Percentiles rank a stretch among this genome's conserved stretches.
Evolutionary conservation across 1,140 invertebrate genomes (phyloP).

Genomic region (Zaprionus tsacasi): DNA sequence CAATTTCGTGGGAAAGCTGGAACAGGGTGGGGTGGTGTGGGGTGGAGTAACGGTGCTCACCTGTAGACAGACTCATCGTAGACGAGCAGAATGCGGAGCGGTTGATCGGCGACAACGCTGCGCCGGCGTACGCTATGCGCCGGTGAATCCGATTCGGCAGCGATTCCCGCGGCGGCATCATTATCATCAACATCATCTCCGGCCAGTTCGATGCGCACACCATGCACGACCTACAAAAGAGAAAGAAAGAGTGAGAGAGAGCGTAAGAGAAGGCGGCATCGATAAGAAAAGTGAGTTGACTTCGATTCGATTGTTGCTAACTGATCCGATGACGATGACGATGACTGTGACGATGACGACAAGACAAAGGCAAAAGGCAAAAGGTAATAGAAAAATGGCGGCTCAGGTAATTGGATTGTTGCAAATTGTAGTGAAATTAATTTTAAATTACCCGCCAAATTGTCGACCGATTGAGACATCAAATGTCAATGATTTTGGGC

Average conservation of each 20-base stretch:
- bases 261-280: constrained; percentile 2
- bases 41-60: constrained; percentile 85
- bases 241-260: constrained; percentile 27
- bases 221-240: constrained; percentile 90
- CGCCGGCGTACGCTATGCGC: constrained; percentile 91
- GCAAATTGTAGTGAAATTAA: constrained; percentile 78
- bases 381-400: constrained; percentile 21
- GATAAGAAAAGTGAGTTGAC: constrained; percentile 44
- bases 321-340: background rate
- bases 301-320: constrained; percentile 5
- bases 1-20: constrained; percentile 49
- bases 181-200: constrained; percentile 52
- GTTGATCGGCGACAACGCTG: constrained; percentile 90
- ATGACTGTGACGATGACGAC: constrained; percentile 71
- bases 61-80: constrained; percentile 96
- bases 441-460: constrained; percentile 78
- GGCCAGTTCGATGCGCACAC: constrained; percentile 88
- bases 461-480: constrained; percentile 77
- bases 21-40: background rate
- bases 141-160: constrained; percentile 72
- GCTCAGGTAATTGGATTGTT: constrained; percentile 63
- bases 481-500: constrained; percentile 76
- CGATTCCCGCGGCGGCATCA: constrained; percentile 29
- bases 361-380: constrained; percentile 64
- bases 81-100: constrained; percentile 93